Evolutionary conservation across 1,140 invertebrate species (phyloP), one percentile per base, ranked within the genome.

Genomic region (Calephelis nemesis): DNA sequence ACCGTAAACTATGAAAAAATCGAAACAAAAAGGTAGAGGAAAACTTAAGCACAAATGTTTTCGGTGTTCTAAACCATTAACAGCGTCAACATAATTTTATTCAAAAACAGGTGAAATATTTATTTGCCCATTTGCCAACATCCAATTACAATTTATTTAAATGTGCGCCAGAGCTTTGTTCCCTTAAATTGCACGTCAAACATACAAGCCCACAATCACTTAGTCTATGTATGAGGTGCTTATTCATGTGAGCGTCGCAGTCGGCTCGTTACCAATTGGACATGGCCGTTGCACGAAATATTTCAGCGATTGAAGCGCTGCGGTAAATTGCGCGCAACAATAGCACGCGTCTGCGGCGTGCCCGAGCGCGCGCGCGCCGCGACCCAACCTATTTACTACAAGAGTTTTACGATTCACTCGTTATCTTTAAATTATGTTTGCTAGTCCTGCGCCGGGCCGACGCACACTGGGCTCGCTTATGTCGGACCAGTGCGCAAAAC

Each of bases 221-320:
- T 89, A 85, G 66, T 87, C 83, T 84, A 78, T 85, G 85, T 75
- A 77, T 75, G 81, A 82, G 81, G 80, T 88, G 80, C 81, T 90
- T 88, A 91, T 88, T 91, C 87, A 91, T 91, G 89, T 90, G 83
- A 73, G 78, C 83, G 87, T 90, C 83, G 84, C 84, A 81, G 79
- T 87, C 82, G 85, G 81, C 87, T 91, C 87, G 89, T 91, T 91
- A 91, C 84, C 87, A 87, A 91, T 91, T 91, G 87, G 89, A 88
- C 87, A 90, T 88, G 89, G 76, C 80, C 81, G 84, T 88, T 89
- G 85, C 88, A 86, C 88, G 79, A 90, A 91, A 91, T 91, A 91
- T 90, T 91, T 91, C 84, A 91, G 84, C 89, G 84, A 89, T 91
- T 90, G 87, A 91, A 81, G 82, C 85, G 85, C 15, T 19, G 84